A percentile compares a stretch with the other conserved stretches of the same genome.
Evolutionary conservation across 2,888 invertebrate species (phyloP).

Genomic region (Calliopum simillimum): DNA sequence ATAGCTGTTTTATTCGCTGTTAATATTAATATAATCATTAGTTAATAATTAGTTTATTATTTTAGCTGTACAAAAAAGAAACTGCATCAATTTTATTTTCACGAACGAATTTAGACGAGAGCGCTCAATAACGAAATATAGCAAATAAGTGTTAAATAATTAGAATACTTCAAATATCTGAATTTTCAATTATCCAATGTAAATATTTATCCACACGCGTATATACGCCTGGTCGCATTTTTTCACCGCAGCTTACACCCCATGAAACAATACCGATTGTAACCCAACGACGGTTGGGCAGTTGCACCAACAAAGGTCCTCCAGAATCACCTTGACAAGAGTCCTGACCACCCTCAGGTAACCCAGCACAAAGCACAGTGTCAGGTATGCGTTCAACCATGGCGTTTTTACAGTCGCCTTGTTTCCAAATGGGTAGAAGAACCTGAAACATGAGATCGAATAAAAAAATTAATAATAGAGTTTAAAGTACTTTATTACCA

Average conservation of each 20-base stretch:
- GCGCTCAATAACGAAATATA: neutral
- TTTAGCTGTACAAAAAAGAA: conserved; percentile 14
- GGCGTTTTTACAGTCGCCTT: conserved; percentile 72
- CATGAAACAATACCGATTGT: conserved; percentile 86
- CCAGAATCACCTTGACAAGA: conserved; percentile 78
- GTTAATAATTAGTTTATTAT: neutral
- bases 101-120: neutral
- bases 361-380: conserved; percentile 82
- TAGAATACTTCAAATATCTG: conserved; percentile 52
- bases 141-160: too few species aligned
- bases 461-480: neutral
- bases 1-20: conserved; percentile 29
- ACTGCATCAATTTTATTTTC: neutral
- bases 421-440: conserved; percentile 81
- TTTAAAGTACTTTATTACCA: too few species aligned
- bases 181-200: conserved; percentile 65
- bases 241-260: conserved; percentile 85
- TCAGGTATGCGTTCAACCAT: conserved; percentile 76
- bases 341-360: conserved; percentile 80
- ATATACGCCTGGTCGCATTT: conserved; percentile 83
- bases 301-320: conserved; percentile 82
- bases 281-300: conserved; percentile 81
- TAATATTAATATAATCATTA: conserved; percentile 20
- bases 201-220: conserved; percentile 72
- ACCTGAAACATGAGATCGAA: conserved; percentile 46